Evolutionary conservation across 2,113 vertebrate genomes (phyloP).

Genomic region (Struthidea cinerea): DNA sequence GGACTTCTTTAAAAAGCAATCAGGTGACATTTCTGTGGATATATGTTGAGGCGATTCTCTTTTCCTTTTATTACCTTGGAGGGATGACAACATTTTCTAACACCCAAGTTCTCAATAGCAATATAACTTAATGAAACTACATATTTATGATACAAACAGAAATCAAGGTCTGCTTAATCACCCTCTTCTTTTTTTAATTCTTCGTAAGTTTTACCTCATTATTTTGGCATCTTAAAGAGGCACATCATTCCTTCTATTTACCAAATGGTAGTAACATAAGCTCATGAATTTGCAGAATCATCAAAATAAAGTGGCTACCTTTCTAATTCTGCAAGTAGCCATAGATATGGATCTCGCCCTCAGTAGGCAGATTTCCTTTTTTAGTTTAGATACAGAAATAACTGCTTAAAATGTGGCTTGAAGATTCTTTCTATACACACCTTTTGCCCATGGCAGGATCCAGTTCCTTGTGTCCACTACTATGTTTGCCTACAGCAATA

Average conservation of each 20-base stretch:
- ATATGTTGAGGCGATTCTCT: background rate
- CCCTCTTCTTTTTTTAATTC: background rate
- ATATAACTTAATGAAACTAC: background rate
- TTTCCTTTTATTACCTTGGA: background rate
- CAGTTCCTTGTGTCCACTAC: background rate
- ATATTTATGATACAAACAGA: background rate
- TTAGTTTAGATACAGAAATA: background rate
- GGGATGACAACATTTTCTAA: background rate
- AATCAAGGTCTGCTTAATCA: background rate
- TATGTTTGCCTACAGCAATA: background rate
- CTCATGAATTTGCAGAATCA: background rate
- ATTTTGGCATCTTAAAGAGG: background rate
- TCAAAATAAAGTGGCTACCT: background rate
- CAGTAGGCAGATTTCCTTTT: background rate
- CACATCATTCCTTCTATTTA: fast-evolving
- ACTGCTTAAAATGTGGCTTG: background rate
- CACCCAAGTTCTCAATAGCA: background rate
- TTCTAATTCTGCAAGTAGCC: background rate
- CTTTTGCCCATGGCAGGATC: background rate
- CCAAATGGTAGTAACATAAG: background rate
- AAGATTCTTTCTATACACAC: background rate
- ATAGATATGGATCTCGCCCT: background rate
- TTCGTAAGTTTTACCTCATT: background rate
- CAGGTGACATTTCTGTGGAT: background rate
- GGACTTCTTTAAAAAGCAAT: background rate